Percentiles rank a stretch among this genome's conserved stretches.
Evolutionary conservation across 2,113 vertebrate genomes (phyloP).

Genomic region (Mionectes macconnelli): DNA sequence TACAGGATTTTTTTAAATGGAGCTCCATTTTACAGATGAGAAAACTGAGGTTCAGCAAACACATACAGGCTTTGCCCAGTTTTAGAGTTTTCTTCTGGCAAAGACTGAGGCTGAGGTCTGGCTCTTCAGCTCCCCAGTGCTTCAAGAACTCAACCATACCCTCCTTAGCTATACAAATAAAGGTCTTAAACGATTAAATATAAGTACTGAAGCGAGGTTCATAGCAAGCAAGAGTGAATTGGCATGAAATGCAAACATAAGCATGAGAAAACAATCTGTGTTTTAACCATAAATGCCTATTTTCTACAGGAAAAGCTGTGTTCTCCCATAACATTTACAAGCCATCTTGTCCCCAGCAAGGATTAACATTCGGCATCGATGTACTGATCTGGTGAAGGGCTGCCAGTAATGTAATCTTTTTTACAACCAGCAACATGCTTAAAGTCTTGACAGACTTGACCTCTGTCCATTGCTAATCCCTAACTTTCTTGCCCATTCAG

Average conservation of each 20-base stretch:
- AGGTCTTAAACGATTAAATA: background rate
- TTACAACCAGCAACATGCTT: constrained; percentile 54
- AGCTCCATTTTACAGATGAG: background rate
- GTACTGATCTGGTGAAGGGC: constrained; percentile 49
- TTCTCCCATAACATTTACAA: constrained; percentile 74
- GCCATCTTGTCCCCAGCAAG: constrained; percentile 71
- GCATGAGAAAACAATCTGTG: constrained; percentile 62
- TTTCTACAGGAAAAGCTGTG: constrained; percentile 66
- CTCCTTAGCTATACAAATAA: constrained; percentile 25
- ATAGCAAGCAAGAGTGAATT: constrained; percentile 27
- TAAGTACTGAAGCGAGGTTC: constrained; percentile 10
- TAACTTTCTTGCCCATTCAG: constrained; percentile 61
- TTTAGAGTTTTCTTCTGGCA: background rate
- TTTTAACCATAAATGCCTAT: constrained; percentile 66
- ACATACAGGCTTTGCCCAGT: background rate
- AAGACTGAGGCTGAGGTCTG: background rate
- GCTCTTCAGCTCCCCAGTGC: background rate
- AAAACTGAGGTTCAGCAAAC: background rate
- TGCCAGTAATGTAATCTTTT: constrained; percentile 66
- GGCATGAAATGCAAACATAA: constrained; percentile 68
- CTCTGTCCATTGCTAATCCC: constrained; percentile 34
- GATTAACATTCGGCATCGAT: constrained; percentile 74
- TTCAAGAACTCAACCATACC: background rate
- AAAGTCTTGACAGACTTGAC: constrained; percentile 45
- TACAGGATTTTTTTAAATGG: background rate